Base-by-base conservation (phyloP, 2,113 vertebrate species). In the Riparia riparia region DNA sequence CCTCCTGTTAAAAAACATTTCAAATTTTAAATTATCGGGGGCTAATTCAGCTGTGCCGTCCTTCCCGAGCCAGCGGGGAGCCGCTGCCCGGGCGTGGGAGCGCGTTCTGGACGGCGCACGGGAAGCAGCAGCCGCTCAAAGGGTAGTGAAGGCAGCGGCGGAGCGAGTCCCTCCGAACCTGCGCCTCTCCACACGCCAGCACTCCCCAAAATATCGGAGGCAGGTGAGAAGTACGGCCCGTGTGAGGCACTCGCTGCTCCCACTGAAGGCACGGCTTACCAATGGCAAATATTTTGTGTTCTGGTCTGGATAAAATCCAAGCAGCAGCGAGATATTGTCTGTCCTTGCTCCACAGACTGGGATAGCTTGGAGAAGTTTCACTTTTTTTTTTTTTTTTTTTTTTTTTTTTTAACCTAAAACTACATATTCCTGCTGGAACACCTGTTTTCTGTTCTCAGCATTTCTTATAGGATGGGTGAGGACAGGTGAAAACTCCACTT, bases 81-180 rank as follows among this genome's bases (percentile, higher is more conserved):
- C 86, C 69, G 39, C 83, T 78, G 91, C 29, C 83, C 73, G 70
- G 79, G 39, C 73, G 91, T 96, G 93, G 86, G 91, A 95, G 92
- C 74, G 61, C 78, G 19, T 71, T 7, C 53, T 3, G 80, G 76
- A 6, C 29, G 5, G 44, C 7, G 42, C 37, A 4, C 19, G 47
- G 80, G 47, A 17, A 37, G 53, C 72, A 5, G 47, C 72, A 6
- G 82, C 54, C 14, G 39, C 71, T 68, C 50, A 0, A 14, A 31
- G 61, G 47, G 31, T 28, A 68, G 29, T 3, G 34, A 77, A 24
- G 37, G 83, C 80, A 47, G 87, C 58, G 42, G 63, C 12, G 6
- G 37, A 58, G 45, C 37, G 28, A 84, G 21, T 3, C 28, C 4
- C 57, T 26, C 53, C 44, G 1, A 39, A 51, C 56, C 56, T 39